These are phyloP conservation scores for Proteles cristata DNA, from an alignment of 2,113 vertebrate genomes.

Conservation along the genomic window DNA sequence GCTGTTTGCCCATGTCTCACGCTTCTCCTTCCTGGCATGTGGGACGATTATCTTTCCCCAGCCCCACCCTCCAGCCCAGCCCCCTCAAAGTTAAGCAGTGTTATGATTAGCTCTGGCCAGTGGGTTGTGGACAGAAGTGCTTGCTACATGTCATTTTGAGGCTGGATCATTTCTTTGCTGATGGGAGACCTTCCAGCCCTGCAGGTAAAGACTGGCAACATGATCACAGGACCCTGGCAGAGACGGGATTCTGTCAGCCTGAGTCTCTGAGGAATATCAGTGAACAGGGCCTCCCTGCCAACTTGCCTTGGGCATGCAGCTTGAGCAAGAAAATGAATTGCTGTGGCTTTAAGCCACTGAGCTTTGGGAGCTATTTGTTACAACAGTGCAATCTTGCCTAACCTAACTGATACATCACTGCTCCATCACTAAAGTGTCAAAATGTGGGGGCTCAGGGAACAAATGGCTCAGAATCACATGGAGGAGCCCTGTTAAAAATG, in stretches of 20 bases:
- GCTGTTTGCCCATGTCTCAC: rapidly evolving
- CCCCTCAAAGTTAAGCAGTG: neutral
- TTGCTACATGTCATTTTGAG: neutral
- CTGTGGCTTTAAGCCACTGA: neutral
- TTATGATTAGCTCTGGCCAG: neutral
- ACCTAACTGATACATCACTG: neutral
- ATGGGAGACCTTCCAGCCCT: neutral
- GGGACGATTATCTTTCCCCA: neutral
- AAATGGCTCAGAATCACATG: neutral
- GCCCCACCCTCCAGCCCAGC: too few relatives aligned
- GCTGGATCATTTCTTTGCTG: neutral
- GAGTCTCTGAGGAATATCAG: neutral
- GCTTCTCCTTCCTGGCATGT: neutral
- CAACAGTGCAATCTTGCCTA: neutral
- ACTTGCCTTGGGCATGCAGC: neutral
- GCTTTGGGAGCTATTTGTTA: neutral
- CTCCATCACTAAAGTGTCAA: neutral
- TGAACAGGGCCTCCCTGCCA: neutral
- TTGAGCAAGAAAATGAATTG: neutral
- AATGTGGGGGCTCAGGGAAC: neutral
- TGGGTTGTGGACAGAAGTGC: neutral
- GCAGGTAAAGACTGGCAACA: neutral
- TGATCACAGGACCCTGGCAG: neutral
- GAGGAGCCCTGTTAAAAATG: neutral
- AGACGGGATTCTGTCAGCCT: neutral